Conservation (phyloP, 2,888 invertebrate genomes). For the Notodromas monacha region DNA sequence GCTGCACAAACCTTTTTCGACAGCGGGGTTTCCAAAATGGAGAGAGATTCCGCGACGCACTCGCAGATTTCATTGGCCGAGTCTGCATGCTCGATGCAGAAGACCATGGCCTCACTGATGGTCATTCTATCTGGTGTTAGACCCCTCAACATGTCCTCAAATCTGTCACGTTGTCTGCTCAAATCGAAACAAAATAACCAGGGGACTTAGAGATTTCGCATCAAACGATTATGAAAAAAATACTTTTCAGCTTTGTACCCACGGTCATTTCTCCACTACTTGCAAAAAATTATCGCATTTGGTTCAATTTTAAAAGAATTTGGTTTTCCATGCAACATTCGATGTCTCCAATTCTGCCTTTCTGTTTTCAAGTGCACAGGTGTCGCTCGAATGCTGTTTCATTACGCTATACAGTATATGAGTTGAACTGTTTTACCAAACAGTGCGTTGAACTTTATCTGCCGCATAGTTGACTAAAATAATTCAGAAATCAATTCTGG, state of each 20-base stretch:
- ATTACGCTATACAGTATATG: too few relatives aligned
- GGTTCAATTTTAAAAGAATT: too few relatives aligned
- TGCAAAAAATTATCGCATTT: too few relatives aligned
- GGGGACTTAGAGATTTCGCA: background rate
- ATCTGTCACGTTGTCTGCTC: constrained; percentile 50
- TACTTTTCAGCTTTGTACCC: background rate
- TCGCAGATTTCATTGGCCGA: constrained; percentile 82
- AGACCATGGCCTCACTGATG: constrained; percentile 87
- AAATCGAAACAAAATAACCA: constrained; percentile 6
- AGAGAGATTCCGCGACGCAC: constrained; percentile 56
- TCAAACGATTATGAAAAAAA: constrained; percentile 6
- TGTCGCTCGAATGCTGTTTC: too few relatives aligned
- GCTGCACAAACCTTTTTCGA: constrained; percentile 29
- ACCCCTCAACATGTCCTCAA: constrained; percentile 62
- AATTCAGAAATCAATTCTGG: too few relatives aligned
- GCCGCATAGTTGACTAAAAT: too few relatives aligned
- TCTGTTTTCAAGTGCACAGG: too few relatives aligned
- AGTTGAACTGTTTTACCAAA: too few relatives aligned
- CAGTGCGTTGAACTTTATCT: too few relatives aligned
- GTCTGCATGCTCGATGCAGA: constrained; percentile 93
- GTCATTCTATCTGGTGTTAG: constrained; percentile 42
- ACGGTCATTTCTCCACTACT: too few relatives aligned
- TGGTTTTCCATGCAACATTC: too few relatives aligned
- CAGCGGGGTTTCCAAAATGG: constrained; percentile 36
- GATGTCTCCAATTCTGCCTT: too few relatives aligned